Conservation (phyloP, 1,140 invertebrate species). For the Drosophila bipectinata region DNA sequence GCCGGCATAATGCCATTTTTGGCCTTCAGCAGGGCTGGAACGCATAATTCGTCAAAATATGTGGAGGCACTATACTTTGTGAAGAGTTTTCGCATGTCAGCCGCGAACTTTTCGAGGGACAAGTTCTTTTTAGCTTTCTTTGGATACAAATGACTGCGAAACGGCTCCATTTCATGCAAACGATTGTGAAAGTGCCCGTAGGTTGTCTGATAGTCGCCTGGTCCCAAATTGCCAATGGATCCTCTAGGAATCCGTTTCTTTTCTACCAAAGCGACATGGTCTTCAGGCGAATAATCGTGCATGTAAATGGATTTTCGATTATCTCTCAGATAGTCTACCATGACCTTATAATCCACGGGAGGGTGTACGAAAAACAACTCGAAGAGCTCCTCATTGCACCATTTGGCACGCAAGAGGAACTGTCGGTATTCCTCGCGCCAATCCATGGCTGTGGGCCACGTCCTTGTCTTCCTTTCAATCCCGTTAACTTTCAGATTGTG, state of each 20-base stretch:
- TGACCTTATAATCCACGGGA: conserved; percentile 34
- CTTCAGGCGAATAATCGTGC: conserved; percentile 52
- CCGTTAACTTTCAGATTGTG: conserved; percentile 56
- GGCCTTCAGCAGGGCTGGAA: conserved; percentile 55
- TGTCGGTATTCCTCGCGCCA: conserved; percentile 68
- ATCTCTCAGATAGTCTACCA: conserved; percentile 46
- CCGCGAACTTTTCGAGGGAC: conserved; percentile 21
- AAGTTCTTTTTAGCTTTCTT: conserved; percentile 27
- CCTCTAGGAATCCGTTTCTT: not conserved
- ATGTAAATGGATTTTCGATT: conserved; percentile 46
- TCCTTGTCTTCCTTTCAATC: conserved; percentile 32
- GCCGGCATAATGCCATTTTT: conserved; percentile 65
- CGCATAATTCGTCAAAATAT: conserved; percentile 57
- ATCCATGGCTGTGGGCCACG: conserved; percentile 63
- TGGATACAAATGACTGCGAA: conserved; percentile 12
- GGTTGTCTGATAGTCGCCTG: conserved; percentile 52
- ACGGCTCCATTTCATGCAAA: conserved; percentile 30
- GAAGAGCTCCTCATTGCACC: conserved; percentile 66
- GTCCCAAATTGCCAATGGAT: too few relatives aligned
- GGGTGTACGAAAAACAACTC: conserved; percentile 61
- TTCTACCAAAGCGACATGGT: conserved; percentile 28
- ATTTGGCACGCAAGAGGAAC: conserved; percentile 54
- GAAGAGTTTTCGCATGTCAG: conserved; percentile 64
- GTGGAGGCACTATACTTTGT: conserved; percentile 58
- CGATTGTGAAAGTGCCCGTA: conserved; percentile 68